Evolutionary conservation across 1,140 invertebrate species (phyloP), one percentile per base, ranked within the genome.

Genomic region (Drosophila carrolli): DNA sequence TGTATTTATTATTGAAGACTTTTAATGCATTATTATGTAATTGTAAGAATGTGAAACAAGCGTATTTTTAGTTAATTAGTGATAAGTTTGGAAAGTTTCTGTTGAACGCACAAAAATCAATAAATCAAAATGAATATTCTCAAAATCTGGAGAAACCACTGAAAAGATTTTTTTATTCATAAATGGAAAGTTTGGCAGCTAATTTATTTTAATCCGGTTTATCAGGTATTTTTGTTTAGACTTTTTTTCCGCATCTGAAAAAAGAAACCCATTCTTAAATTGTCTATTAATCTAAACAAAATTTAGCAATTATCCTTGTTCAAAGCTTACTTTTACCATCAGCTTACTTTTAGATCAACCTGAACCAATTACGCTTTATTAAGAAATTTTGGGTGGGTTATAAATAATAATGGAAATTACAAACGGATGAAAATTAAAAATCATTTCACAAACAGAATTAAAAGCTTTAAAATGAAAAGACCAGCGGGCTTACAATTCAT

Each of bases 21-120:
- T 76, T 70, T 75, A 74, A 84, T 71, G 62, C 76, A 82, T 86
- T 85, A 82, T 86, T 86, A 70, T 88, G 59, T 89, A 86, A 68
- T 79, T 83, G 27, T 86, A 83, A 83, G 83, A 62, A 73, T 83
- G 53, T 67, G 77, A 74, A 82, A 68, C 66, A 59, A 66, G 47
- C 75, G 63, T 85, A 68, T 58, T 74, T 84, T 86, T 88, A 86
- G 83, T 86, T 85, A 86, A 78, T 75, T 89, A 88, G 79, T 80
- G 13, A 66, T 89, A 89, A 88, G 84, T 73, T 82, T 43, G 48
- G 48, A 77, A 75, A 47, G 53, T 75, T 88, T 86, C 62, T 83
- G 72, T 88, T 88, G 66, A 88, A 83, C 67, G 83, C 83, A 89
- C 83, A 86, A 86, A 88, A 68, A 59, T 53, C 19, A 89, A 80